phyloP scores from a whole-genome alignment of 2,888 invertebrate species.

The Caenorhabditis sulstoni region DNA sequence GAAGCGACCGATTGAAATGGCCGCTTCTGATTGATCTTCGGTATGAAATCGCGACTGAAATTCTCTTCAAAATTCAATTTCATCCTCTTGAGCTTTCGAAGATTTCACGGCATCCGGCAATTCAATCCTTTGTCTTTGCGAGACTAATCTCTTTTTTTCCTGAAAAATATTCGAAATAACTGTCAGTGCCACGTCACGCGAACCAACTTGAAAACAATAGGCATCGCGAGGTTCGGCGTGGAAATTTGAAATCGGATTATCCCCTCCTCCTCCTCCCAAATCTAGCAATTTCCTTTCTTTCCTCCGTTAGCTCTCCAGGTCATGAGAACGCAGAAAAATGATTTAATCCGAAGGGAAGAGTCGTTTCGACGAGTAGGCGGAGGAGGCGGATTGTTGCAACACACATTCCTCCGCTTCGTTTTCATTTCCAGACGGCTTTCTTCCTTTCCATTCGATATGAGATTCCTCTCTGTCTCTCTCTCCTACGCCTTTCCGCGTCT shows the following conservation, averaged over 20 bases:
- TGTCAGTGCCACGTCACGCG: slow-evolving; percentile 4
- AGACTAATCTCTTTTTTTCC: background rate
- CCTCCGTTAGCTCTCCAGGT: slow-evolving; percentile 5
- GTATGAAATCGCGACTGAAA: too few species aligned
- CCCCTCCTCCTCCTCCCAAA: background rate
- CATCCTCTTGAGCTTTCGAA: too few species aligned
- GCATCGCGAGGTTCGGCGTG: background rate
- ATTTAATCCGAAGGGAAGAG: background rate
- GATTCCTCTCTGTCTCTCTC: slow-evolving; percentile 19
- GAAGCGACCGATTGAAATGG: too few species aligned
- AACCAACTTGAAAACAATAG: slow-evolving; percentile 3
- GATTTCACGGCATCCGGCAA: background rate
- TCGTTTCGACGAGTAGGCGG: background rate
- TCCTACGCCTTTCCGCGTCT: slow-evolving; percentile 31
- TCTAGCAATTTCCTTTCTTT: slow-evolving; percentile 1
- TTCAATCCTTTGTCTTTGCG: background rate
- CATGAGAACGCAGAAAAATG: slow-evolving; percentile 13
- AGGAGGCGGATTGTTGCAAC: background rate
- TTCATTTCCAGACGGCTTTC: background rate
- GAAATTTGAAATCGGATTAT: slow-evolving; percentile 31
- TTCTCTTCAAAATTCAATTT: too few species aligned
- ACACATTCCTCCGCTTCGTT: background rate
- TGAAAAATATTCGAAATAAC: too few species aligned
- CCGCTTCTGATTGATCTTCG: too few species aligned
- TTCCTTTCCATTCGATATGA: background rate